A percentile compares a stretch with the other conserved stretches of the same genome.
Conservation (phyloP, 2,113 vertebrate species). For the Speoplatyrhinus poulsoni region DNA sequence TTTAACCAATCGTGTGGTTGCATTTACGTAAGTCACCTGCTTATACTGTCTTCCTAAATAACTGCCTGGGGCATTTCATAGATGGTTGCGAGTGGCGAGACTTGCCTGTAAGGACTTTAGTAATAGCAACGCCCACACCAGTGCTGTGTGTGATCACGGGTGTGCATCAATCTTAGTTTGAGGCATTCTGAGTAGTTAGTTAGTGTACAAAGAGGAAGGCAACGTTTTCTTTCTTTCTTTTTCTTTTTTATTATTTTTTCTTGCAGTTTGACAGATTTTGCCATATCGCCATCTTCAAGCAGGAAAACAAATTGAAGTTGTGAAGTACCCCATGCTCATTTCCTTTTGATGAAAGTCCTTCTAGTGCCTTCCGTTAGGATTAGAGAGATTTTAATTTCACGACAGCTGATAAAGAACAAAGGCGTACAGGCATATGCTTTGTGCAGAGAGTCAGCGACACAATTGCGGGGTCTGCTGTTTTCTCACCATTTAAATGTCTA, state of each 20-base stretch:
- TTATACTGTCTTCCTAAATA: too few species aligned
- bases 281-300: not conserved
- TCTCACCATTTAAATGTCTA: not conserved
- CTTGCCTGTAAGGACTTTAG: not conserved
- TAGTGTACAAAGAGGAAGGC: too few species aligned
- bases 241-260: too few species aligned
- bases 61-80: too few species aligned
- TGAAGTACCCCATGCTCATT: not conserved
- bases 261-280: too few species aligned
- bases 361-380: not conserved
- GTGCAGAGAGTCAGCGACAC: not conserved
- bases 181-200: too few species aligned
- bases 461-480: not conserved
- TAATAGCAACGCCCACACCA: not conserved
- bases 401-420: conserved; percentile 11
- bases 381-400: conserved; percentile 4
- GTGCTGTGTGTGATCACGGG: too few species aligned
- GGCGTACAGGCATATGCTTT: not conserved
- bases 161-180: too few species aligned
- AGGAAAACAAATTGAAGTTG: conserved; percentile 3
- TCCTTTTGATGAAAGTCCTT: not conserved
- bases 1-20: too few species aligned
- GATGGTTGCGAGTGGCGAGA: too few species aligned
- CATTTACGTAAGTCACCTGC: too few species aligned
- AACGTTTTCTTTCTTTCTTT: too few species aligned